Base-by-base conservation (phyloP, 2,113 vertebrate genomes). In the Muntiacus reevesi region DNA sequence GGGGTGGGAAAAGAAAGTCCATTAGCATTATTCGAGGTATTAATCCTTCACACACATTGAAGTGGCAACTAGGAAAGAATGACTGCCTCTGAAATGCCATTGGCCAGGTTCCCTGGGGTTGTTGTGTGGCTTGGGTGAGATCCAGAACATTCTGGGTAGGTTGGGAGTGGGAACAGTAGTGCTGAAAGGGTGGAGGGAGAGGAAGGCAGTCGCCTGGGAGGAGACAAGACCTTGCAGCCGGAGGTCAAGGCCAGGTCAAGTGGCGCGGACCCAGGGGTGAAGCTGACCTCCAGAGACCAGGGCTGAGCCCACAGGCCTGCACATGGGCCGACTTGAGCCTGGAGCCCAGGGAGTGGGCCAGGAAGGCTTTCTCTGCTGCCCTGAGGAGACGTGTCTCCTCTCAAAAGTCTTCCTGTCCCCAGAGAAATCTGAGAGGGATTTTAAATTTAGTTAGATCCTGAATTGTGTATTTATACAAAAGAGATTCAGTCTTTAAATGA, bases 111-210 rank as follows among this genome's bases (percentile, higher is more conserved):
- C 33, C 33, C 40, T 27, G 27, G 74, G 33, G 82, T 5, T 19
- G 30, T 0, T 5, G 27, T 81, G 52, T 28, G 82, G 40, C 54
- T 76, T 87, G 36, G 8, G 36, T 83, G 45, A 79, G 57, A 87
- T 87, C 36, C 45, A 84, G 91, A 92, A 78, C 14, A 86, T 96
- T 94, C 91, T 50, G 21, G 47, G 45, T 59, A 67, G 74, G n/a
- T n/a, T 79, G 55, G 28, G 11, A 5, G 17, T 57, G 15, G 16
- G 23, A 88, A 60, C 13, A 62, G 21, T 7, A 19, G 45, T 28
- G 14, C 57, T 67, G 30, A 91, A 52, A 60, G 12, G 45, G 17
- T 10, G 17, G 60, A 11, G 4, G 43, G 21, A 93, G 47, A 86
- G 67, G 82, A 67, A 62, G 27, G 43, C 57, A 28, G 40, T 36